Percentiles rank a stretch among this genome's conserved stretches.
Evolutionary conservation across 2,888 invertebrate genomes (phyloP).

Genomic region (Drosophila anomelani): DNA sequence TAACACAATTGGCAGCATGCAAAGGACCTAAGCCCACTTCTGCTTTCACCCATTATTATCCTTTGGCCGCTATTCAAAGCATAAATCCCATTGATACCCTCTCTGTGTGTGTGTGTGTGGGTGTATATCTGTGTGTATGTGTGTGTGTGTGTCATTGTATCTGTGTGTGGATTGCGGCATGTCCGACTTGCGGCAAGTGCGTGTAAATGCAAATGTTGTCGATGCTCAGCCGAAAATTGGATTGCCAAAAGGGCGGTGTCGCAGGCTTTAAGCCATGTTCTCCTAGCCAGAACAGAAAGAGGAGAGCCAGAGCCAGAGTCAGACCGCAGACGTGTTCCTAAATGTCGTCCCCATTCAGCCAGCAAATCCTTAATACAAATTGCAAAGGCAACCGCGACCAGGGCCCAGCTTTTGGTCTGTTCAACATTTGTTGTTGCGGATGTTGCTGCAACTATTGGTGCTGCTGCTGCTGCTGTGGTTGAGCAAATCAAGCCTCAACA

Average conservation of each 20-base stretch:
- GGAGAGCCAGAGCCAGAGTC: background rate
- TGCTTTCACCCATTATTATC: constrained; percentile 37
- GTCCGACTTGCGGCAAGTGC: constrained; percentile 69
- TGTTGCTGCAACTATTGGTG: constrained; percentile 38
- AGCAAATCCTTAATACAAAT: constrained; percentile 80
- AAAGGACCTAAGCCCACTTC: constrained; percentile 4
- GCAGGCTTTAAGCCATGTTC: constrained; percentile 51
- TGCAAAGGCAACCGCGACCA: constrained; percentile 81
- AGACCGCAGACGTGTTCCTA: constrained; percentile 53
- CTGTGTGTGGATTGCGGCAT: constrained; percentile 57
- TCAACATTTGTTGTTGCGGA: constrained; percentile 40
- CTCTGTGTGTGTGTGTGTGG: background rate
- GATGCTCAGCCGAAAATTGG: constrained; percentile 74
- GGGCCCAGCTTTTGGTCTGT: constrained; percentile 36
- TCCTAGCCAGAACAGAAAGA: background rate
- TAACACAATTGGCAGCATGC: background rate
- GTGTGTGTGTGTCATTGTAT: background rate
- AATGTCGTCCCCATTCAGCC: constrained; percentile 50
- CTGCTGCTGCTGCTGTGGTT: constrained; percentile 52
- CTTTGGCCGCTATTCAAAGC: constrained; percentile 19
- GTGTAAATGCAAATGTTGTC: constrained; percentile 77
- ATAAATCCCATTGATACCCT: constrained; percentile 62
- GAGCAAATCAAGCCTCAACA: constrained; percentile 41
- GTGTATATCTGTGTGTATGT: background rate
- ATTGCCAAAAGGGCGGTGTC: constrained; percentile 43